Evolutionary conservation across 2,888 invertebrate species (phyloP).

Genomic region (Cephus pygmeus): DNA sequence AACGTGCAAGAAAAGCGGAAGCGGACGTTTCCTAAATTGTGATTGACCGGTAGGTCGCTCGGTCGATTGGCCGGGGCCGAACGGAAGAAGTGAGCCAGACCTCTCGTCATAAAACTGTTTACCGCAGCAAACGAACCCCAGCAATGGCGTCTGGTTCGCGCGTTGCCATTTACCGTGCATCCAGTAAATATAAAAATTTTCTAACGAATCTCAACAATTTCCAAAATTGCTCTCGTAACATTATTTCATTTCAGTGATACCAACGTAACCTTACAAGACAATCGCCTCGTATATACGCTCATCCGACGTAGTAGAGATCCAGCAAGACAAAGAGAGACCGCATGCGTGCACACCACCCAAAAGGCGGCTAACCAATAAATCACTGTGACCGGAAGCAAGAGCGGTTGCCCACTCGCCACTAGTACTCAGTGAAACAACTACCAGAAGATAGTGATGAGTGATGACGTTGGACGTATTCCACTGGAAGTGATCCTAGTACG

Average conservation of each 20-base stretch:
- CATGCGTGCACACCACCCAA: background rate
- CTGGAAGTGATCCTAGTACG: background rate
- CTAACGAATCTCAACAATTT: background rate
- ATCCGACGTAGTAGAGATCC: background rate
- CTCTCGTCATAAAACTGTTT: constrained; percentile 20
- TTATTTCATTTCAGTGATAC: background rate
- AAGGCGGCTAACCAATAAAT: constrained; percentile 34
- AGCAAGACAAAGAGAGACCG: background rate
- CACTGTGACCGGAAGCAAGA: constrained; percentile 41
- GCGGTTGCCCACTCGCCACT: constrained; percentile 11
- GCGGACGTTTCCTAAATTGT: constrained; percentile 26
- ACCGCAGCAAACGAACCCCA: constrained; percentile 21
- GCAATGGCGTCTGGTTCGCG: constrained; percentile 11
- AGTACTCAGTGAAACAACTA: background rate
- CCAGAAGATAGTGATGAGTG: background rate
- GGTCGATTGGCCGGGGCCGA: constrained; percentile 16
- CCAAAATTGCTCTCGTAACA: background rate
- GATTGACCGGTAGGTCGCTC: constrained; percentile 20
- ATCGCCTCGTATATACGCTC: background rate
- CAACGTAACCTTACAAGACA: background rate
- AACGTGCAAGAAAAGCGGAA: constrained; percentile 12
- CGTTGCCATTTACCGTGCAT: background rate
- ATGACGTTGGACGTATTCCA: background rate
- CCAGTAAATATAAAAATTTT: background rate
- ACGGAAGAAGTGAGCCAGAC: constrained; percentile 14